Conservation (phyloP, 1,140 invertebrate genomes). For the Pachyrhynchus sulphureomaculatus region DNA sequence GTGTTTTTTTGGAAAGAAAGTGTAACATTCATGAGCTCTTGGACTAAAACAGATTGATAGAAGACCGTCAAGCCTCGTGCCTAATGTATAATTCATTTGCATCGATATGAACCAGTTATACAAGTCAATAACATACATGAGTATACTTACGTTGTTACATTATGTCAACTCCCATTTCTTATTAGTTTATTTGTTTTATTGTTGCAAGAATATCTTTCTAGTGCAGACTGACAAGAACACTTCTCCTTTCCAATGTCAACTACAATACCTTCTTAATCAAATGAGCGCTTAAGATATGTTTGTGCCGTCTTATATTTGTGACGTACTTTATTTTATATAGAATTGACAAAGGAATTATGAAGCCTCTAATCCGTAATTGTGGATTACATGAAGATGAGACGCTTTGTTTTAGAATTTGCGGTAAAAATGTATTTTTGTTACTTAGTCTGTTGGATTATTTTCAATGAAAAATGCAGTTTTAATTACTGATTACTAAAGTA, state of each 20-base stretch:
- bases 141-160: neutral
- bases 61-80: too few species aligned
- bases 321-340: slow-evolving; percentile 41
- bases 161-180: neutral
- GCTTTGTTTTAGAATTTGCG: neutral
- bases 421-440: neutral
- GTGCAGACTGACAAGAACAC: slow-evolving; percentile 48
- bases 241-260: slow-evolving; percentile 43
- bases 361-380: slow-evolving; percentile 29
- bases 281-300: slow-evolving; percentile 46
- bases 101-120: too few species aligned
- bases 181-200: slow-evolving; percentile 42
- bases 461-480: too few species aligned
- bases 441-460: too few species aligned
- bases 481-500: too few species aligned
- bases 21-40: too few species aligned
- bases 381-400: slow-evolving; percentile 29
- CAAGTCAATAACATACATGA: slow-evolving; percentile 2
- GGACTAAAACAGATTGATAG: too few species aligned
- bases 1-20: too few species aligned
- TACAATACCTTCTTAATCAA: slow-evolving; percentile 48
- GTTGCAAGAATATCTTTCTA: slow-evolving; percentile 44
- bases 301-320: slow-evolving; percentile 41
- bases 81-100: too few species aligned
- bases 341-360: slow-evolving; percentile 33